Evolutionary conservation across 2,113 vertebrate species (phyloP).

Genomic region (Gallinago media): DNA sequence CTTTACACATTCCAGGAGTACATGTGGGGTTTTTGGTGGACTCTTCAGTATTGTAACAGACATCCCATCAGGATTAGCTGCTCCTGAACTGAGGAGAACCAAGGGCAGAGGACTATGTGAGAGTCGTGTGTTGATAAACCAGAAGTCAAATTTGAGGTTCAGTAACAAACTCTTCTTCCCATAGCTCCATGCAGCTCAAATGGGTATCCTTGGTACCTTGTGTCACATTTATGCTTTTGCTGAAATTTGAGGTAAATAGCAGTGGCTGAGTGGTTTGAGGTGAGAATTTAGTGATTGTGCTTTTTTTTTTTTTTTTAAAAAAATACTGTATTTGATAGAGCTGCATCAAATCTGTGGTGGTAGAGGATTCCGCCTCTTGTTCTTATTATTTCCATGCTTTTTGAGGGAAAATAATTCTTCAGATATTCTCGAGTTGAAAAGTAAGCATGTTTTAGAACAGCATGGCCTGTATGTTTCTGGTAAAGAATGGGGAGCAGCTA

Average conservation of each 20-base stretch:
- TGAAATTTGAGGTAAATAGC: background rate
- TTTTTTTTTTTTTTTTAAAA: background rate
- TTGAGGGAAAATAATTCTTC: background rate
- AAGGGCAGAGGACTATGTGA: accelerated
- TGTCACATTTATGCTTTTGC: background rate
- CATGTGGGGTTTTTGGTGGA: accelerated
- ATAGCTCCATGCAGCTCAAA: background rate
- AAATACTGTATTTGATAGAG: background rate
- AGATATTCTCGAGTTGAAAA: background rate
- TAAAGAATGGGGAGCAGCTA: background rate
- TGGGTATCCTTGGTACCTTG: background rate
- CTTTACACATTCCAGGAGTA: background rate
- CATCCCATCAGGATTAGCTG: background rate
- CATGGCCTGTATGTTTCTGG: background rate
- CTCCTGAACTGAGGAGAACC: background rate
- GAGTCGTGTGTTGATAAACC: background rate
- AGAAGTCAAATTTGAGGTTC: background rate
- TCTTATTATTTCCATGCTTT: background rate
- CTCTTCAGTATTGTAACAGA: background rate
- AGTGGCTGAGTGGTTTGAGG: background rate
- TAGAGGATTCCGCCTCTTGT: background rate
- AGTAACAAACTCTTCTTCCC: background rate
- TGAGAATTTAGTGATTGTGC: background rate
- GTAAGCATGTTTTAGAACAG: background rate
- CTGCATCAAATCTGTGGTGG: background rate